Evolutionary conservation across 2,113 vertebrate genomes (phyloP).

Genomic region (Myodes glareolus): DNA sequence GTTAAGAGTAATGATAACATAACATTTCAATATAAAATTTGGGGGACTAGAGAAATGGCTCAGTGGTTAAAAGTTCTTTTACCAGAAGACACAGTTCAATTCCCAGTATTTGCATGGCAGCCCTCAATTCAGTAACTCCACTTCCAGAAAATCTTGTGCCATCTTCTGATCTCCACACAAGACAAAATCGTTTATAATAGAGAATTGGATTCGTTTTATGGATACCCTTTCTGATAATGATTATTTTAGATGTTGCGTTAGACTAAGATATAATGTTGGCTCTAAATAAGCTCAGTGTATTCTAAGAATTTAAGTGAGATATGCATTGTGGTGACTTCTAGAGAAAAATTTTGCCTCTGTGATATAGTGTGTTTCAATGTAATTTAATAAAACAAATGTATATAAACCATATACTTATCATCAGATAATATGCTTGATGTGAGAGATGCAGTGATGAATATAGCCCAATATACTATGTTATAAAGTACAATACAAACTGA

Average conservation of each 20-base stretch:
- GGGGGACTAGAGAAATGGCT: not conserved
- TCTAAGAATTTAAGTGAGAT: constrained; percentile 26
- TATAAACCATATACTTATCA: constrained; percentile 22
- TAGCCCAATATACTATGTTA: not conserved
- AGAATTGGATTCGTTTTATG: constrained; percentile 11
- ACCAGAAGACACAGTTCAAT: not conserved
- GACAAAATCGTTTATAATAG: constrained; percentile 31
- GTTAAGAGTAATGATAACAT: not conserved
- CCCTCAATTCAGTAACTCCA: not conserved
- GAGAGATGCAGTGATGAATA: constrained; percentile 42
- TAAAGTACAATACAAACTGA: not conserved
- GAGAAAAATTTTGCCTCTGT: constrained; percentile 51
- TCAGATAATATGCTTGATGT: constrained; percentile 45
- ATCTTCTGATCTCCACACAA: not conserved
- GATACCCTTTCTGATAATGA: constrained; percentile 31
- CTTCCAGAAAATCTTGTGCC: not conserved
- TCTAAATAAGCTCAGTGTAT: constrained; percentile 48
- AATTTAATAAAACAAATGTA: constrained; percentile 52
- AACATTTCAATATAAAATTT: constrained; percentile 43
- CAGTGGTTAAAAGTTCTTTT: not conserved
- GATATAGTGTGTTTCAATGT: constrained; percentile 12
- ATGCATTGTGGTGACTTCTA: constrained; percentile 1
- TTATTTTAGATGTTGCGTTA: constrained; percentile 50
- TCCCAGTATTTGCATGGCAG: constrained; percentile 19
- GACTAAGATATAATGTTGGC: constrained; percentile 21